Evolutionary conservation across 2,888 invertebrate genomes (phyloP).

Genomic region (Caenorhabditis sp.): DNA sequence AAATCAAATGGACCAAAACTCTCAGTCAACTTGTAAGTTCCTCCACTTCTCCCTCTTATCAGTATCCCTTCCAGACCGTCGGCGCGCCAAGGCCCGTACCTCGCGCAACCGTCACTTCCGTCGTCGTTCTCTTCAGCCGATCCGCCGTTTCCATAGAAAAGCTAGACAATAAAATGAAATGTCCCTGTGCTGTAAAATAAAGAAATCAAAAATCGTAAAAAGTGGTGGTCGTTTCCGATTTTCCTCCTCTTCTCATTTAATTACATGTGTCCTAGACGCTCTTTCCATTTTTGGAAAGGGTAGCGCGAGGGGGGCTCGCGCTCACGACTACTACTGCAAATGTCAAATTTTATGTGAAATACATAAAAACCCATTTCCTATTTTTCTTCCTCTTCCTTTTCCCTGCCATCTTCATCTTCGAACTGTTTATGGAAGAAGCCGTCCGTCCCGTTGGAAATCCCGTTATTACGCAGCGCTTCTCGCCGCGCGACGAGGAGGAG

Average conservation of each 20-base stretch:
- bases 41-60: neutral
- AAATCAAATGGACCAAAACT: conserved; percentile 38
- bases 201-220: too few species aligned
- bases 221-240: neutral
- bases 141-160: conserved; percentile 46
- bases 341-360: neutral
- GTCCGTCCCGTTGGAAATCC: conserved; percentile 23
- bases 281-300: neutral
- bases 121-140: conserved; percentile 44
- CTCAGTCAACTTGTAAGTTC: conserved; percentile 24
- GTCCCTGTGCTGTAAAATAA: too few species aligned
- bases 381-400: neutral
- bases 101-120: conserved; percentile 37
- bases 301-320: too few species aligned
- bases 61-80: conserved; percentile 36
- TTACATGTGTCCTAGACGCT: too few species aligned
- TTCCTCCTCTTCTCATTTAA: conserved; percentile 2
- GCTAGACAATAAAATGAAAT: conserved; percentile 14
- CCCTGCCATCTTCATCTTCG: conserved; percentile 13
- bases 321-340: too few species aligned
- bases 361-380: neutral
- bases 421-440: conserved; percentile 40
- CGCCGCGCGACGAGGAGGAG: too few species aligned
- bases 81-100: conserved; percentile 38
- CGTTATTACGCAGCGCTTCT: conserved; percentile 27